Base-by-base conservation (phyloP, 2,113 vertebrate genomes). In the Labrus mixtus region DNA sequence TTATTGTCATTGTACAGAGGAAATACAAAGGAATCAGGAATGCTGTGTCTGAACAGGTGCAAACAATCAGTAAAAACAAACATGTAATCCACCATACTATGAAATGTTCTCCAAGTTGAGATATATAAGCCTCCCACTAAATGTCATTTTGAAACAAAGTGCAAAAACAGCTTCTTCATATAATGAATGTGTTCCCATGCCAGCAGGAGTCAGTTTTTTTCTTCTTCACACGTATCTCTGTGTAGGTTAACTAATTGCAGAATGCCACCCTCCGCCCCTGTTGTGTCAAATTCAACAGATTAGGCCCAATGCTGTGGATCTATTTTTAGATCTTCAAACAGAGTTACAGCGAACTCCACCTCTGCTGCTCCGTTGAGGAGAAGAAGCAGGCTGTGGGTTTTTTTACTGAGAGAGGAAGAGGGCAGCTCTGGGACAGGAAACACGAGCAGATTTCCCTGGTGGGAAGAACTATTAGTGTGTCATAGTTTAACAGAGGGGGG, bases 361-460 rank as follows among this genome's bases (percentile, higher is more conserved):
- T 81, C 81, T 79, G 82, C 69, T 72, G 76, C 65, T 73, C 41
- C 1, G 10, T 48, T 62, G 53, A 76, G 70, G 62, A 81, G 81
- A 59, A 84, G 8, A 73, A 78, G 81, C 76, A 60, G 76, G 45
- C 73, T 69, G 80, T 81, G 39, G 56, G 68, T 87, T 87, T 87
- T 87, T 87, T 87, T 53, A 77, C 75, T 56, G 61, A 66, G 78
- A 84, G 73, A 90, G 83, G 86, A 89, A 91, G 71, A 83, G 82
- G 91, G 90, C 87, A 91, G 83, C 83, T 76, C 59, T 81, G 82
- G 83, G 88, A 90, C 79, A 90, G 89, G 91, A 93, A 93, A 78
- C 81, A 60, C 78, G 61, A 69, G 70, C 65, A 78, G 84, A 86
- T 90, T 88, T 88, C 84, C 90, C 87, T 79, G 51, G 83, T 90